Evolutionary conservation across 2,797 vertebrate genomes (phyloP).

Genomic region (Champsocephalus gunnari): DNA sequence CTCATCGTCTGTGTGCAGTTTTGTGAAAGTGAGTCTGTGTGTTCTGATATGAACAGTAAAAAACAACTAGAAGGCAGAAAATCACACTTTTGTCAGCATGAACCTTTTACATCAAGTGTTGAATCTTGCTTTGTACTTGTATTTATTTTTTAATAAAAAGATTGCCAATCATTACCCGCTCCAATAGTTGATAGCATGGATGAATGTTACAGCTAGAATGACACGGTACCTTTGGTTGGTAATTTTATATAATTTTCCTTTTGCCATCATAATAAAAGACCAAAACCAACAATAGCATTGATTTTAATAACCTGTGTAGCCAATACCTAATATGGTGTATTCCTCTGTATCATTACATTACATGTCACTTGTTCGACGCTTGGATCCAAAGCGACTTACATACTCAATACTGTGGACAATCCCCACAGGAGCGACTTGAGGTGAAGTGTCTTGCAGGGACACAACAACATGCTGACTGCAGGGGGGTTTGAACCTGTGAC

Average conservation of each 20-base stretch:
- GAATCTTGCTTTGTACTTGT: slow-evolving; percentile 4
- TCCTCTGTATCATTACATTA: too few species aligned
- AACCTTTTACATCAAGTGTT: slow-evolving; percentile 13
- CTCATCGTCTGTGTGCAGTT: slow-evolving; percentile 53
- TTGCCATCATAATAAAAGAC: neutral
- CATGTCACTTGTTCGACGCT: too few species aligned
- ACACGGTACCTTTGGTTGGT: neutral
- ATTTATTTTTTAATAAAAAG: neutral
- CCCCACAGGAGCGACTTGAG: too few species aligned
- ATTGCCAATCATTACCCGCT: neutral
- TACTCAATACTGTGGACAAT: too few species aligned
- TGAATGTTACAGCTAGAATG: neutral
- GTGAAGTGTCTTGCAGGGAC: too few species aligned
- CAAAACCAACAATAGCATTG: neutral
- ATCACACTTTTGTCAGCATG: slow-evolving; percentile 18
- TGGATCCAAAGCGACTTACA: too few species aligned
- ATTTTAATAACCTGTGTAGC: neutral
- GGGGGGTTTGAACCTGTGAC: too few species aligned
- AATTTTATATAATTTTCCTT: neutral
- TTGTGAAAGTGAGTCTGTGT: slow-evolving; percentile 53
- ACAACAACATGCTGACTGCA: too few species aligned
- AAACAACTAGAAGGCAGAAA: slow-evolving; percentile 45
- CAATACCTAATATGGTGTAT: neutral
- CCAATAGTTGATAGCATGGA: neutral
- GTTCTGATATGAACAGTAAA: slow-evolving; percentile 46